Percentiles rank a stretch among this genome's conserved stretches.
Conservation (phyloP, 1,140 invertebrate genomes). For the Aleiodes sp. region DNA sequence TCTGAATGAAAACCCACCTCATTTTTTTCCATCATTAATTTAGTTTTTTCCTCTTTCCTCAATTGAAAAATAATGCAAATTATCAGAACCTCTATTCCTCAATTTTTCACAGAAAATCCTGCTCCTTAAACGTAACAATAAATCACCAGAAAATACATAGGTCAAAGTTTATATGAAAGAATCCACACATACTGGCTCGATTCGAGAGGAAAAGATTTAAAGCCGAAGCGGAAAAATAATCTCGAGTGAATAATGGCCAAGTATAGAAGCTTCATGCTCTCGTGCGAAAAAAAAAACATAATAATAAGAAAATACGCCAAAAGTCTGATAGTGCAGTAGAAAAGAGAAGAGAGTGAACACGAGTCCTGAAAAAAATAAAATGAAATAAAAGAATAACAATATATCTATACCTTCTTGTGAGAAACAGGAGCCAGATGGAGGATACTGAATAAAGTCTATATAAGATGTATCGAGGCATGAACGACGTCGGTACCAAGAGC, state of each 20-base stretch:
- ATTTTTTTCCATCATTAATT: too few relatives aligned
- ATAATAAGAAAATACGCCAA: too few relatives aligned
- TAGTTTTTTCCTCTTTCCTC: too few relatives aligned
- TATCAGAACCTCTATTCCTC: too few relatives aligned
- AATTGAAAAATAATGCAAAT: too few relatives aligned
- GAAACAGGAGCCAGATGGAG: not conserved
- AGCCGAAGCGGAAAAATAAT: not conserved
- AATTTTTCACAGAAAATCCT: too few relatives aligned
- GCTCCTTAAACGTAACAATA: too few relatives aligned
- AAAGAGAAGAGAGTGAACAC: too few relatives aligned
- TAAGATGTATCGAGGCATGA: slow-evolving; percentile 16
- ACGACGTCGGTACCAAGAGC: not conserved
- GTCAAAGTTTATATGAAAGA: slow-evolving; percentile 21
- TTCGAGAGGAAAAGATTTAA: slow-evolving; percentile 8
- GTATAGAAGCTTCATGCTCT: not conserved
- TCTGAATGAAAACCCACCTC: too few relatives aligned
- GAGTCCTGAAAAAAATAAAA: not conserved
- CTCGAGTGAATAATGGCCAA: slow-evolving; percentile 2
- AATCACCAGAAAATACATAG: not conserved
- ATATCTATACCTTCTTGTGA: not conserved
- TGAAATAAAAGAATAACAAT: not conserved
- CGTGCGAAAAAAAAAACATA: too few relatives aligned
- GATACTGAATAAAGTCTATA: slow-evolving; percentile 7
- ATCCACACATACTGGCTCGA: not conserved
- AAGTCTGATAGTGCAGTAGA: too few relatives aligned